These are phyloP conservation scores for Pogonomyrmex californicus DNA, from an alignment of 1,140 invertebrate genomes.

Conservation along the genomic window DNA sequence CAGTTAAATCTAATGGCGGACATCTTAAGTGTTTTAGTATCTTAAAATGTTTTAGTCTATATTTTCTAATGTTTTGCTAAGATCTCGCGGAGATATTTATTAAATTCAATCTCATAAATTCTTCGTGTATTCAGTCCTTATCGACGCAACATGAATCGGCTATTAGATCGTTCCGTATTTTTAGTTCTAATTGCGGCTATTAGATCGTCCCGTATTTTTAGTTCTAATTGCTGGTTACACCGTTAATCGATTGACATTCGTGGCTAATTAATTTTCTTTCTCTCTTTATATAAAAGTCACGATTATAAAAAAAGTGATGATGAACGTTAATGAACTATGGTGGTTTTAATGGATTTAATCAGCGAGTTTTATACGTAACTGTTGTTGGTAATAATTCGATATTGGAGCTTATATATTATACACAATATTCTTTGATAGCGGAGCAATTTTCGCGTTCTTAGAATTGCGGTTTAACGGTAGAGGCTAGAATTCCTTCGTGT, in stretches of 20 bases:
- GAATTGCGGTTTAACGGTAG: slow-evolving; percentile 23
- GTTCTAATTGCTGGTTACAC: neutral
- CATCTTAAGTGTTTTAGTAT: too few relatives aligned
- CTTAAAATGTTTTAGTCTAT: too few relatives aligned
- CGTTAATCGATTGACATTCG: neutral
- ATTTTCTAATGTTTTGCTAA: neutral
- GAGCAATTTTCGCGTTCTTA: slow-evolving; percentile 46
- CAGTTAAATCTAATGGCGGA: neutral
- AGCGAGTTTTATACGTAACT: neutral
- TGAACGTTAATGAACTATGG: neutral
- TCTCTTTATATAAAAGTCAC: neutral
- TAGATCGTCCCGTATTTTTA: neutral
- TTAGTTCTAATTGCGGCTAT: slow-evolving; percentile 5
- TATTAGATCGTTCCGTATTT: neutral
- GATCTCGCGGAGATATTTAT: slow-evolving; percentile 8
- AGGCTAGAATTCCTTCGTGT: slow-evolving; percentile 32
- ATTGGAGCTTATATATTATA: neutral
- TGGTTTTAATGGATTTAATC: neutral
- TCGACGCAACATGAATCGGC: neutral
- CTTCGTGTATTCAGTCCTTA: neutral
- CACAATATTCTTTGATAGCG: neutral
- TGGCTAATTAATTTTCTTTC: neutral
- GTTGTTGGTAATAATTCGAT: neutral
- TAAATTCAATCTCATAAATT: neutral
- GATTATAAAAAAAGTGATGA: neutral